Conservation (phyloP, 2,113 vertebrate species). For the Fukomys damarensis region DNA sequence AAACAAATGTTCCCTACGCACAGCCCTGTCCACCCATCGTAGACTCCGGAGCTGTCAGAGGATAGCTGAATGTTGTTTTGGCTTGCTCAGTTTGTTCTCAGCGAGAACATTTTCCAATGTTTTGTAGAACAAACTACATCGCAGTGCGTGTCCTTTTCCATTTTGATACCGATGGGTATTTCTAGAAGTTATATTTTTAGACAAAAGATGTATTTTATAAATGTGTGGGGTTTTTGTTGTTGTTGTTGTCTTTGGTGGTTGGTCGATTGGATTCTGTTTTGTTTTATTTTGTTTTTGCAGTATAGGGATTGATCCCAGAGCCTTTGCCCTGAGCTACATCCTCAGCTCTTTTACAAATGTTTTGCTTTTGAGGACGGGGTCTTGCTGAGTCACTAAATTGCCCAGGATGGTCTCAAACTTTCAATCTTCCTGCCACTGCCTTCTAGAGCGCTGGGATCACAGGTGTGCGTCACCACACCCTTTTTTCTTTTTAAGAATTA, state of each 20-base stretch:
- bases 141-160: neutral
- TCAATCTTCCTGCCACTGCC: neutral
- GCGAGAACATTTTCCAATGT: accelerated
- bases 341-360: neutral
- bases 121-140: neutral
- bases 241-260: neutral
- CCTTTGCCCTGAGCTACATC: neutral
- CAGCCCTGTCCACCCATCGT: neutral
- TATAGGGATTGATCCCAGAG: neutral
- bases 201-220: neutral
- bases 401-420: neutral
- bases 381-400: neutral
- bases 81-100: neutral
- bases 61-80: accelerated
- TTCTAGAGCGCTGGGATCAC: neutral
- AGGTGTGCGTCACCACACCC: neutral
- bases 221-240: neutral
- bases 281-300: neutral
- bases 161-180: neutral
- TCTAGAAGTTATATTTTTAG: neutral
- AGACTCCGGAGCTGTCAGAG: neutral
- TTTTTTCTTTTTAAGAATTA: neutral
- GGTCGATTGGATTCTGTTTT: neutral
- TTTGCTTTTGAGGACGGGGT: neutral
- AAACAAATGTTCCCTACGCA: neutral